A percentile compares a stretch with the other conserved stretches of the same genome.
Evolutionary conservation across 2,888 invertebrate genomes (phyloP).

Genomic region (Lymantria dispar): DNA sequence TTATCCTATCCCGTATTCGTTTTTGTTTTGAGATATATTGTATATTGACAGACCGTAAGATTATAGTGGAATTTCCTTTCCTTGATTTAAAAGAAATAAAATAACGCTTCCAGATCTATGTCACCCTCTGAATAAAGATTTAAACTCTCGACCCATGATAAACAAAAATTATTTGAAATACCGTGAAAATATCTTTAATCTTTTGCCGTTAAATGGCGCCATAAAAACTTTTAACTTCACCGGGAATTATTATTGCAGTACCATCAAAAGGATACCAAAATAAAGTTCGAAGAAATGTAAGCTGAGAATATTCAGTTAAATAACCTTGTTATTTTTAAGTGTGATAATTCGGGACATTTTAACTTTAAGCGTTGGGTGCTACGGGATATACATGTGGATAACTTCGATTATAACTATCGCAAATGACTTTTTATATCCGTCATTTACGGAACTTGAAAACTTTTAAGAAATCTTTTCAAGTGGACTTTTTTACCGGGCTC

Average conservation of each 20-base stretch:
- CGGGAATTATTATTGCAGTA: neutral
- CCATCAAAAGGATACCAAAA: neutral
- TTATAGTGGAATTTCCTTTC: no score
- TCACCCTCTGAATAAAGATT: no score
- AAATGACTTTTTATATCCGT: conserved; percentile 1
- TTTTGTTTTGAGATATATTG: no score
- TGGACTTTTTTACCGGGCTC: neutral
- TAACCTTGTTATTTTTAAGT: conserved; percentile 1
- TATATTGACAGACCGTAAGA: no score
- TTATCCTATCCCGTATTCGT: no score
- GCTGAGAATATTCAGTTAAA: neutral
- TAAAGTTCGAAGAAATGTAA: neutral
- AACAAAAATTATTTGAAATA: no score
- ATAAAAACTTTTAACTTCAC: neutral
- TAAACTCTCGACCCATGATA: no score
- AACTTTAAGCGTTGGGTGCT: neutral
- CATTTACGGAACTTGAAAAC: neutral
- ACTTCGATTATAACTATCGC: neutral
- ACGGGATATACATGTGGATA: neutral
- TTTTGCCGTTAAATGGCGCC: neutral
- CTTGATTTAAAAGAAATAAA: no score
- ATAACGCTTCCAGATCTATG: no score
- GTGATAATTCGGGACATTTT: neutral
- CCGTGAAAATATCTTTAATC: neutral
- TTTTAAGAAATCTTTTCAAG: neutral